Conservation (phyloP, 2,888 invertebrate genomes). For the Aelia acuminata region DNA sequence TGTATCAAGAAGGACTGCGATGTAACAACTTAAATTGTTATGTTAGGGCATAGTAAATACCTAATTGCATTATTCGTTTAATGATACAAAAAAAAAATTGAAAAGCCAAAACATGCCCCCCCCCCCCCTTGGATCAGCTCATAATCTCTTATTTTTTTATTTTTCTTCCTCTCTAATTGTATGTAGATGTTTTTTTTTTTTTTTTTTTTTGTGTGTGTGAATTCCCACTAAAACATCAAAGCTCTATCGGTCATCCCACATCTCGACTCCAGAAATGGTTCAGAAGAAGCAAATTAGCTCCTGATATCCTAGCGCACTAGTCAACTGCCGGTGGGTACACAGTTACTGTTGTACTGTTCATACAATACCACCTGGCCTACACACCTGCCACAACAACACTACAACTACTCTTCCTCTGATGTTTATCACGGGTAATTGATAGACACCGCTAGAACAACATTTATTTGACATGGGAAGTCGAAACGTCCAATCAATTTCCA, state of each 20-base stretch:
- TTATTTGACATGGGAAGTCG: background rate
- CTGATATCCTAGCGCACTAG: background rate
- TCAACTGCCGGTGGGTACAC: background rate
- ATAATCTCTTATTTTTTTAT: no score
- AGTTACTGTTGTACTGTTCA: background rate
- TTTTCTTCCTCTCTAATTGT: no score
- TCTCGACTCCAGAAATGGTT: background rate
- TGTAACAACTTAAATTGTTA: no score
- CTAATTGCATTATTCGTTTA: no score
- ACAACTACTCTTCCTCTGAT: background rate
- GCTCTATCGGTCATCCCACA: background rate
- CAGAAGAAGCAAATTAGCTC: background rate
- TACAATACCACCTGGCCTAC: background rate
- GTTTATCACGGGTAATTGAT: constrained; percentile 20
- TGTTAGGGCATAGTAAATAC: no score
- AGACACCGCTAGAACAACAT: background rate
- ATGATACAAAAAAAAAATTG: no score
- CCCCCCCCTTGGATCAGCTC: no score
- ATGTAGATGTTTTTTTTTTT: no score
- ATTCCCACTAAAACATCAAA: background rate
- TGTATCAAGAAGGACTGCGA: no score
- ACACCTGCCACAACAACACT: constrained; percentile 7
- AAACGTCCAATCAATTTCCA: background rate
- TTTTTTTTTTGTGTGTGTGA: no score
- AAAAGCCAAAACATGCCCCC: no score